Evolutionary conservation across 1,140 invertebrate genomes (phyloP).

Genomic region (Macrobrachium rosenbergii): DNA sequence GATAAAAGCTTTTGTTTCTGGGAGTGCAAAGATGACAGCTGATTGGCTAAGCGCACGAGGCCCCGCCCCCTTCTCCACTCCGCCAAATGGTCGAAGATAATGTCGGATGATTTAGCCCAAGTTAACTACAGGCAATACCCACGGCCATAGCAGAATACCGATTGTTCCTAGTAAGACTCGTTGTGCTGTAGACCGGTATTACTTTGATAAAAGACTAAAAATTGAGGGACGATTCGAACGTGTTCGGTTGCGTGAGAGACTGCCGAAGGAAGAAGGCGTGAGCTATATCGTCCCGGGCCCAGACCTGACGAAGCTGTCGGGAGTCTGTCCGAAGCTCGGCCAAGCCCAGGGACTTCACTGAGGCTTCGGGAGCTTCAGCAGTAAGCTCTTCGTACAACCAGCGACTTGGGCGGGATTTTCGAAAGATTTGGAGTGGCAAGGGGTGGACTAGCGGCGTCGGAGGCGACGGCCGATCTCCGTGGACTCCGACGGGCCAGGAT

Average conservation of each 20-base stretch:
- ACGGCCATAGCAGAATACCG: conserved; percentile 59
- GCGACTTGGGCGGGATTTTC: conserved; percentile 61
- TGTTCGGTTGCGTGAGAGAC: conserved; percentile 9
- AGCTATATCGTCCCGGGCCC: background rate
- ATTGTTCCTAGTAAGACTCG: conserved; percentile 60
- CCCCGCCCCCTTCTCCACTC: conserved; percentile 38
- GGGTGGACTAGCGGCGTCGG: conserved; percentile 53
- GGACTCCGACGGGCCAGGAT: conserved; percentile 48
- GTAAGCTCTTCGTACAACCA: conserved; percentile 59
- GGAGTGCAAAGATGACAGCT: conserved; percentile 21
- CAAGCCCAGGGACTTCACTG: conserved; percentile 43
- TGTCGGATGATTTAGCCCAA: conserved; percentile 62
- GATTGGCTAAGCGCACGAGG: conserved; percentile 30
- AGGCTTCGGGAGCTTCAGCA: conserved; percentile 46
- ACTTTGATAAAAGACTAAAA: conserved; percentile 43
- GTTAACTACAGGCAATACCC: conserved; percentile 63
- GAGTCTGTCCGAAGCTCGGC: conserved; percentile 42
- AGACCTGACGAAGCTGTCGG: conserved; percentile 7
- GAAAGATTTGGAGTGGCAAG: conserved; percentile 61
- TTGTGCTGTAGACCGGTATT: conserved; percentile 50
- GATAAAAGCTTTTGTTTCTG: conserved; percentile 32
- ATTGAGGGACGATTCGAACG: conserved; percentile 47
- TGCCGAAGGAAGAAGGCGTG: background rate
- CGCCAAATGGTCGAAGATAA: conserved; percentile 62
- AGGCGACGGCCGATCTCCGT: conserved; percentile 32